These are phyloP conservation scores for Anorthoa munda DNA, from an alignment of 2,888 invertebrate species.

Conservation along the genomic window DNA sequence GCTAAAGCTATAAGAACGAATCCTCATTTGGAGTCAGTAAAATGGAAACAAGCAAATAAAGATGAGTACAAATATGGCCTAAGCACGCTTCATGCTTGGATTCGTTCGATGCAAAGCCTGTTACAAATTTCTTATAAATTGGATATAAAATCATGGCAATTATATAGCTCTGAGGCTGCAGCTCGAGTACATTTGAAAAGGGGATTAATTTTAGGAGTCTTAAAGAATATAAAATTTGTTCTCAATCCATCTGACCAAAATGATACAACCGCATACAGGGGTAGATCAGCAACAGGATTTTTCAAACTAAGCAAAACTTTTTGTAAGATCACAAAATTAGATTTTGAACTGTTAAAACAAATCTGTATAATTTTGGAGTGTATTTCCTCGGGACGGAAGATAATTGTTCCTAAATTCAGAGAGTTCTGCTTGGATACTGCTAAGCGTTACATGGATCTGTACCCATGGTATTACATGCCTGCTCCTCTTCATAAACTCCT, in stretches of 20 bases:
- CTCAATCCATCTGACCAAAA: background rate
- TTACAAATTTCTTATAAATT: background rate
- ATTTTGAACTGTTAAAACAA: background rate
- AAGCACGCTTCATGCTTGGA: too few species aligned
- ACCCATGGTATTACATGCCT: conserved; percentile 3
- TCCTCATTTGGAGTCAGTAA: too few species aligned
- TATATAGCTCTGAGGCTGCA: background rate
- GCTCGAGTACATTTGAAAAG: too few species aligned
- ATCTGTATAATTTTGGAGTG: background rate
- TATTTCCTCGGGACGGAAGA: too few species aligned
- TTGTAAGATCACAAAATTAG: background rate
- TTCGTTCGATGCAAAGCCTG: too few species aligned
- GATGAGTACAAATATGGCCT: too few species aligned
- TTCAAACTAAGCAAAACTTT: background rate
- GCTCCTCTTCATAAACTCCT: too few species aligned
- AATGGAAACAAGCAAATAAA: too few species aligned
- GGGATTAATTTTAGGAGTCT: too few species aligned
- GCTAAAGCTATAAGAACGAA: too few species aligned
- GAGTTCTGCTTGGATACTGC: background rate
- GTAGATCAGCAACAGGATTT: background rate
- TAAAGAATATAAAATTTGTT: background rate
- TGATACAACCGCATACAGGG: background rate
- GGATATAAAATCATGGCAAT: background rate
- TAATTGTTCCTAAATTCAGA: too few species aligned
- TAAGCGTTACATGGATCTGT: background rate